Conservation (phyloP, 2,797 vertebrate species). For the Crenichthys baileyi region DNA sequence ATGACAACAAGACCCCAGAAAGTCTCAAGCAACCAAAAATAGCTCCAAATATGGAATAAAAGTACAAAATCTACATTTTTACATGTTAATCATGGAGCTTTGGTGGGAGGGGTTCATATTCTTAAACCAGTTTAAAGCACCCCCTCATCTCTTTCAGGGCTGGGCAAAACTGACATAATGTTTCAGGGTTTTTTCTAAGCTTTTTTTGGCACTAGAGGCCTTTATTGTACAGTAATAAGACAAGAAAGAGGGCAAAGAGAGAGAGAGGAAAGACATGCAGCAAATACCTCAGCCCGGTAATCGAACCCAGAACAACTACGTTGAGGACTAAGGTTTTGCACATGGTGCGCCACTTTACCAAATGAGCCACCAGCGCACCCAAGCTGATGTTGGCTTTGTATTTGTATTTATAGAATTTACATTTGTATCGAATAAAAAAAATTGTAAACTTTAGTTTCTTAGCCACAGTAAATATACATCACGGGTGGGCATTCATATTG, state of each 20-base stretch:
- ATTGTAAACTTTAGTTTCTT: neutral
- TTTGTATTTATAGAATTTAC: neutral
- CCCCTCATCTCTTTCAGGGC: neutral
- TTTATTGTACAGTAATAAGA: too few relatives aligned
- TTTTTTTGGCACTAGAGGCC: too few relatives aligned
- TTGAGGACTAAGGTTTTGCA: too few relatives aligned
- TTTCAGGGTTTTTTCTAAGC: too few relatives aligned
- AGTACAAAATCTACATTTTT: neutral
- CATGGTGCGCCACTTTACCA: too few relatives aligned
- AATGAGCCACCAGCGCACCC: too few relatives aligned
- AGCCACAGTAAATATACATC: neutral
- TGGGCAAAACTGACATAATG: neutral
- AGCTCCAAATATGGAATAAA: neutral
- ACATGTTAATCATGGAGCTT: neutral
- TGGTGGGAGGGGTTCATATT: neutral
- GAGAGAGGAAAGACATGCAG: too few relatives aligned
- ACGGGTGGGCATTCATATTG: neutral
- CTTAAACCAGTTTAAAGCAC: neutral
- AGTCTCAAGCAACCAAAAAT: neutral
- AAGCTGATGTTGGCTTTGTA: neutral
- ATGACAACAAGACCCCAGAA: slow-evolving; percentile 15
- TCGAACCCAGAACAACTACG: too few relatives aligned
- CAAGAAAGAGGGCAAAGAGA: too few relatives aligned
- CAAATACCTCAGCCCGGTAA: too few relatives aligned
- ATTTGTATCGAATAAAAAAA: neutral